Conservation (phyloP, 2,797 vertebrate species). For the Pagetopsis macropterus region DNA sequence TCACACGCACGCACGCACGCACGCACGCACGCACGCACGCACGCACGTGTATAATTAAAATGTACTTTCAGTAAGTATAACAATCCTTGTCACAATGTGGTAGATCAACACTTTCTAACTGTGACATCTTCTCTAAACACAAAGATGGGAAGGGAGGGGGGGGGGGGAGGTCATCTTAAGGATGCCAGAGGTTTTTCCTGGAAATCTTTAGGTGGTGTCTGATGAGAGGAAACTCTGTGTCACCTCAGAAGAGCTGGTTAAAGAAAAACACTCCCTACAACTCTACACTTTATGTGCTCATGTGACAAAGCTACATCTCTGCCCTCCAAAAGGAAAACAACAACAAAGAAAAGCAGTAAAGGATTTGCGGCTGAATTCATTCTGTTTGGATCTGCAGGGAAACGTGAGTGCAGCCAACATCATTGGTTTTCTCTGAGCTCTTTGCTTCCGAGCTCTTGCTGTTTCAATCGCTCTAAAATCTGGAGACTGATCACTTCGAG, state of each 20-base stretch:
- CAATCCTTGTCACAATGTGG: slow-evolving; percentile 1
- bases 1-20: too few species aligned
- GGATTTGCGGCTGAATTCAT: slow-evolving; percentile 35
- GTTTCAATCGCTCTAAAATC: slow-evolving; percentile 1
- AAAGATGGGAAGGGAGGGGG: slow-evolving; percentile 39
- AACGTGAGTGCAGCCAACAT: slow-evolving; percentile 30
- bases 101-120: not conserved
- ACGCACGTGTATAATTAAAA: too few species aligned
- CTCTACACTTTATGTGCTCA: not conserved
- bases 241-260: slow-evolving; percentile 36
- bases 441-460: slow-evolving; percentile 25
- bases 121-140: slow-evolving; percentile 55
- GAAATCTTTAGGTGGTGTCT: slow-evolving; percentile 43
- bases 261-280: slow-evolving; percentile 39
- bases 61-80: not conserved
- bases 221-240: slow-evolving; percentile 57
- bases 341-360: slow-evolving; percentile 45
- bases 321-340: slow-evolving; percentile 25
- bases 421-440: slow-evolving; percentile 27
- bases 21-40: too few species aligned
- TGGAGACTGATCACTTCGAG: slow-evolving; percentile 31
- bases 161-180: slow-evolving; percentile 40
- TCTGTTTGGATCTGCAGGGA: slow-evolving; percentile 32
- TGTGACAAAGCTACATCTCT: slow-evolving; percentile 9
- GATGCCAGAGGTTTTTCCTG: slow-evolving; percentile 61